Percentiles rank a stretch among this genome's conserved stretches.
Conservation (phyloP, 2,888 invertebrate genomes). For the Dasysyrphus albostriatus region DNA sequence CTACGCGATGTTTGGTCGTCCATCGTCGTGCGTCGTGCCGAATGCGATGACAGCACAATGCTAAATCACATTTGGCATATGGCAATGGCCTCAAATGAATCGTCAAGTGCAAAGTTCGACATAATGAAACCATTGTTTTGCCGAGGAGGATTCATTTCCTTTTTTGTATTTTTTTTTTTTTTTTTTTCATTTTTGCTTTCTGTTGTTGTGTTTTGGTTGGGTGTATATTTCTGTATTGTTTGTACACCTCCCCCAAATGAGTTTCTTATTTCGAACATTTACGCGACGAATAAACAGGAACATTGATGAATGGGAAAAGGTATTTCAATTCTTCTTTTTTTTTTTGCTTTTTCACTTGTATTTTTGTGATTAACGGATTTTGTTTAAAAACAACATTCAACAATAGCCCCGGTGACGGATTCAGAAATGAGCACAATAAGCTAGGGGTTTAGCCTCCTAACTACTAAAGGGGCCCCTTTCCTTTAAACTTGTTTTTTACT, state of each 20-base stretch:
- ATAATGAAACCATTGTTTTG: constrained; percentile 72
- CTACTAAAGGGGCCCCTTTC: background rate
- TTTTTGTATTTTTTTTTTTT: constrained; percentile 77
- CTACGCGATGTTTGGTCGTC: background rate
- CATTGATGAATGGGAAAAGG: constrained; percentile 57
- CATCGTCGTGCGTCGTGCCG: background rate
- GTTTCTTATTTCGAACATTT: constrained; percentile 39
- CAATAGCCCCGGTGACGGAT: background rate
- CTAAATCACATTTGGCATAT: constrained; percentile 72
- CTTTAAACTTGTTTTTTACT: background rate
- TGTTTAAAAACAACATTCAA: constrained; percentile 62
- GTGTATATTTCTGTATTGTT: constrained; percentile 78
- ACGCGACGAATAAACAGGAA: constrained; percentile 58
- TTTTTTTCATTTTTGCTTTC: background rate
- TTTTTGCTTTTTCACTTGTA: background rate
- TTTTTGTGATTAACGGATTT: constrained; percentile 48
- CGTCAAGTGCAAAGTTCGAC: constrained; percentile 76
- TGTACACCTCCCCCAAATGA: constrained; percentile 39
- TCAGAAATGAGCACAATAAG: background rate
- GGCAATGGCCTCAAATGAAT: constrained; percentile 69
- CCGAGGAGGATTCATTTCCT: constrained; percentile 77
- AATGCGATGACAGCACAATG: constrained; percentile 13
- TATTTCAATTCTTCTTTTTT: constrained; percentile 16
- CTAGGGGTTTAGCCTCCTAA: background rate
- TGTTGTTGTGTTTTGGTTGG: constrained; percentile 73